Evolutionary conservation across 2,113 vertebrate genomes (phyloP).

Genomic region (Labeo catla): DNA sequence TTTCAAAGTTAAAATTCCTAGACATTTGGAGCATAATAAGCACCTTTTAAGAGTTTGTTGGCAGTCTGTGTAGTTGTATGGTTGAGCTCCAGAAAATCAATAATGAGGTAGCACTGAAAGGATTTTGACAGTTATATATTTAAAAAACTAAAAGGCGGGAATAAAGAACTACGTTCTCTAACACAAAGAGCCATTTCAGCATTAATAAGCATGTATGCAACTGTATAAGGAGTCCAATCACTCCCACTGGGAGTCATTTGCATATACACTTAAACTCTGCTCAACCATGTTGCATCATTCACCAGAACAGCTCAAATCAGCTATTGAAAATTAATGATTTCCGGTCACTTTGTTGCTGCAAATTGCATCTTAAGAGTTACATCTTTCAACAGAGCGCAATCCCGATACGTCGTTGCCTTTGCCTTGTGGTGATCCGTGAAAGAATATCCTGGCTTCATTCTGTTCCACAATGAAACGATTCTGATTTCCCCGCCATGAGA

Average conservation of each 20-base stretch:
- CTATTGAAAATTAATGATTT: neutral
- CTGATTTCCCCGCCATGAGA: neutral
- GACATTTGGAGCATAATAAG: no score
- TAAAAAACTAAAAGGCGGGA: no score
- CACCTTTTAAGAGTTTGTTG: no score
- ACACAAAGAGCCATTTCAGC: neutral
- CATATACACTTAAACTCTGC: neutral
- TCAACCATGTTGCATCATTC: neutral
- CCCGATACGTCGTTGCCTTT: neutral
- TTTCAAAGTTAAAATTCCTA: no score
- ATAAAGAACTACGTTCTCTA: neutral
- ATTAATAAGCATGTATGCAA: neutral
- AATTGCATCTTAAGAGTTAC: neutral
- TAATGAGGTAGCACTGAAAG: no score
- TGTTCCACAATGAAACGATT: neutral
- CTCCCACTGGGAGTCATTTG: neutral
- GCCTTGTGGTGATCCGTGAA: neutral
- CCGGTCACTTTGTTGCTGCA: neutral
- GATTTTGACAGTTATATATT: no score
- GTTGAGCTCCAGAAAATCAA: no score
- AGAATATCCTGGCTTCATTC: constrained; percentile 7
- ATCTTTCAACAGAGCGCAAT: neutral
- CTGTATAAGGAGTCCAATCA: no score
- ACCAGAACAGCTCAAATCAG: neutral
- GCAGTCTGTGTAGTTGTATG: no score